Conservation (phyloP, 2,113 vertebrate genomes). For the Embiotoca jacksoni region DNA sequence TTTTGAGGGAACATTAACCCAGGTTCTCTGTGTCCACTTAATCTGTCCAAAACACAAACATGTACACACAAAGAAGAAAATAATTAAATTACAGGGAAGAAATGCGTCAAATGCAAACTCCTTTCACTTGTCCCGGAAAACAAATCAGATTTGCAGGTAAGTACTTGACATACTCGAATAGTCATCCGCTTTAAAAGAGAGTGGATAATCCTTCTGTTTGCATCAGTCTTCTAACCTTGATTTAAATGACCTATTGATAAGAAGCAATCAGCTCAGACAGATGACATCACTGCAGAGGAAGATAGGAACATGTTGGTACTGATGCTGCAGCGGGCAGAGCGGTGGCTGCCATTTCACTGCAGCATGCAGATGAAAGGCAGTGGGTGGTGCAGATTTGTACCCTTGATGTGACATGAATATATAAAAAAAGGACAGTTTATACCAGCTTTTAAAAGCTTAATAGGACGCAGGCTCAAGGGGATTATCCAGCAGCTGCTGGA, state of each 20-base stretch:
- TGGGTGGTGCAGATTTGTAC: conserved; percentile 60
- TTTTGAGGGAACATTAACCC: no score
- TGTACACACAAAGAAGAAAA: background rate
- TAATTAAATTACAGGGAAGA: background rate
- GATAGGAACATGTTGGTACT: background rate
- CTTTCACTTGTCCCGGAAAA: background rate
- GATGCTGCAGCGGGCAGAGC: background rate
- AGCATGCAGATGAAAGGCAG: conserved; percentile 48
- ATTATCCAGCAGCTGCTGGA: conserved; percentile 82
- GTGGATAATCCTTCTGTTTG: background rate
- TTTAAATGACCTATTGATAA: conserved; percentile 2
- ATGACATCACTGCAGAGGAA: conserved; percentile 8
- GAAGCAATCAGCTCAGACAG: conserved; percentile 19
- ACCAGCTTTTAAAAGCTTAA: conserved; percentile 84
- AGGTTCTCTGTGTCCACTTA: background rate
- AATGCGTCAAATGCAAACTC: background rate
- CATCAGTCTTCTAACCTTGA: background rate
- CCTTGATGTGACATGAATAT: conserved; percentile 80
- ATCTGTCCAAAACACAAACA: background rate
- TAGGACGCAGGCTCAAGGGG: conserved; percentile 68
- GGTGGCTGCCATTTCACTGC: background rate
- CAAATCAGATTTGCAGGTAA: background rate
- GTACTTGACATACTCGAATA: no score
- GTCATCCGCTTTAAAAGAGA: background rate
- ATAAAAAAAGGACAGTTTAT: conserved; percentile 84